These are phyloP conservation scores for Gambelia wislizenii DNA, from an alignment of 2,797 vertebrate genomes.

Conservation along the genomic window DNA sequence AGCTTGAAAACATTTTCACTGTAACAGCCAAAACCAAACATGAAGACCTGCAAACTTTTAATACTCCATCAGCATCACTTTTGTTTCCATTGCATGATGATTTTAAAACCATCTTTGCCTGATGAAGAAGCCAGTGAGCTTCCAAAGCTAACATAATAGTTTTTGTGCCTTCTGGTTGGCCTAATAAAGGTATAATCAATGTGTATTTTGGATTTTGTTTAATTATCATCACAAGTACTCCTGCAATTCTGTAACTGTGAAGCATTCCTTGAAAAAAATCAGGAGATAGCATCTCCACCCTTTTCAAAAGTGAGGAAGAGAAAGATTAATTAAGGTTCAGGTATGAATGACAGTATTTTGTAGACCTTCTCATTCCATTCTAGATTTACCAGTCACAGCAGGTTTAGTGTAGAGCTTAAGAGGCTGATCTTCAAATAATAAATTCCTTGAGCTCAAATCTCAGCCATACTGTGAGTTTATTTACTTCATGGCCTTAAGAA, in stretches of 20 bases:
- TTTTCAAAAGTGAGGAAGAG: background rate
- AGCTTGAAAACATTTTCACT: no score
- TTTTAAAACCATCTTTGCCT: no score
- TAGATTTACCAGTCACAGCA: slow-evolving; percentile 2
- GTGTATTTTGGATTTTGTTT: no score
- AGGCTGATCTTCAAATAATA: background rate
- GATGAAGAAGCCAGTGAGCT: no score
- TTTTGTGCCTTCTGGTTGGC: no score
- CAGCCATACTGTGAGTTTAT: background rate
- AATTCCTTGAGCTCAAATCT: slow-evolving; percentile 7
- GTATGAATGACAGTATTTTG: background rate
- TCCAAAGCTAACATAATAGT: no score
- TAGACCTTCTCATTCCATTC: background rate
- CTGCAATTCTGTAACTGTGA: background rate
- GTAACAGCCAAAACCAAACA: no score
- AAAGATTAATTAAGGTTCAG: background rate
- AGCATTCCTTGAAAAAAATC: background rate
- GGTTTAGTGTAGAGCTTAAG: background rate
- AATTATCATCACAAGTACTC: no score
- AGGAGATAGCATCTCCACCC: background rate
- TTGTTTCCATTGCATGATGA: no score
- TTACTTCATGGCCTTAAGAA: background rate
- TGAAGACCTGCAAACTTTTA: no score
- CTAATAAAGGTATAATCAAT: no score
- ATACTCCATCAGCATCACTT: no score